phyloP scores from a whole-genome alignment of 2,113 vertebrate species.

The Etheostoma spectabile region DNA sequence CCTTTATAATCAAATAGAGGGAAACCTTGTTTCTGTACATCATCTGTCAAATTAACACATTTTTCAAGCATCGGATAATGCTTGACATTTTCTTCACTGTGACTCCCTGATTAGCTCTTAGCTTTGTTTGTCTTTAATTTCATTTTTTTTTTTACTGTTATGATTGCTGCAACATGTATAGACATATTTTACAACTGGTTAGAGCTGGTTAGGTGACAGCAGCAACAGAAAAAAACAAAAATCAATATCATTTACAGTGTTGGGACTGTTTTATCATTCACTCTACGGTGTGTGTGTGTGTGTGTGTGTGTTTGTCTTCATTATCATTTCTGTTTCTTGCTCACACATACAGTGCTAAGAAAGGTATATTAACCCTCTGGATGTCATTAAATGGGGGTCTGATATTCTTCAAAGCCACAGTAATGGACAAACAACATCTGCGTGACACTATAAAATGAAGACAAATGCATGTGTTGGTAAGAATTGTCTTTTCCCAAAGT shows the following conservation, averaged over 20 bases:
- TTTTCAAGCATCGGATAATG: neutral
- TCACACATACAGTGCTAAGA: neutral
- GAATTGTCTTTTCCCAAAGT: neutral
- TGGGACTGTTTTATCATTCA: neutral
- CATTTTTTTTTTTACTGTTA: conserved; percentile 2
- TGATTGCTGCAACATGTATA: neutral
- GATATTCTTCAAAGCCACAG: neutral
- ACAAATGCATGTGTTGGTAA: neutral
- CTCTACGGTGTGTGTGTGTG: neutral
- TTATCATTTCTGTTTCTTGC: neutral
- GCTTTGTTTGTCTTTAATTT: neutral
- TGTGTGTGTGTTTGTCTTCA: neutral
- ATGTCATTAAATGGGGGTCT: neutral
- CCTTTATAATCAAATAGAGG: neutral
- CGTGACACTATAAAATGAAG: neutral
- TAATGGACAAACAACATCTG: neutral
- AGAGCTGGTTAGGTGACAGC: neutral
- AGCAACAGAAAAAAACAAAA: neutral
- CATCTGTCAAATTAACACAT: conserved; percentile 10
- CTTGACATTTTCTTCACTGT: conserved; percentile 29
- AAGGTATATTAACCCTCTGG: neutral
- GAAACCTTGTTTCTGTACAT: neutral
- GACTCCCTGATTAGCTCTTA: conserved; percentile 28
- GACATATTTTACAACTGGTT: neutral
- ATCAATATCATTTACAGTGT: neutral